Conservation (phyloP, 2,888 invertebrate species). For the Acanthosoma haemorrhoidale region DNA sequence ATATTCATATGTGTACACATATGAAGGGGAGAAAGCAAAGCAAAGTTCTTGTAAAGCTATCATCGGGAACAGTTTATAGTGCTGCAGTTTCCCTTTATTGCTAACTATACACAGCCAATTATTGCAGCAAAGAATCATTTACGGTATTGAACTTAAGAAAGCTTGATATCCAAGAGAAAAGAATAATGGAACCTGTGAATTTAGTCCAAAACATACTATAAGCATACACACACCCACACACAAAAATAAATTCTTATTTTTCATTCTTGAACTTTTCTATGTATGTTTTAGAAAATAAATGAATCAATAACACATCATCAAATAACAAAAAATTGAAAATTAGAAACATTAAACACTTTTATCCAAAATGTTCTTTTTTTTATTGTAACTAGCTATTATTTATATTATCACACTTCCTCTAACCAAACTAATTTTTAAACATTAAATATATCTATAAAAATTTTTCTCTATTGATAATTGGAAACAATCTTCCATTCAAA, state of each 20-base stretch:
- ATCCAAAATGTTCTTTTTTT: not conserved
- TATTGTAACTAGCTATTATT: slow-evolving; percentile 2
- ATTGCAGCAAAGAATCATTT: slow-evolving; percentile 1
- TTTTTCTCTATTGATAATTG: slow-evolving; percentile 24
- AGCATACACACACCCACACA: not conserved
- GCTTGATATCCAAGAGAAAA: not conserved
- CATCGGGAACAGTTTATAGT: too few relatives aligned
- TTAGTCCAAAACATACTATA: not conserved
- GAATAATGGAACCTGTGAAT: not conserved
- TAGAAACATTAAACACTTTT: not conserved
- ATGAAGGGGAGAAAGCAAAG: too few relatives aligned
- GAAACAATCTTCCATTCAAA: slow-evolving; percentile 17
- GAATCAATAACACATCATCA: not conserved
- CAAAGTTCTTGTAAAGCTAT: too few relatives aligned
- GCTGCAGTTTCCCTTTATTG: not conserved
- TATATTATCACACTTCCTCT: slow-evolving; percentile 29
- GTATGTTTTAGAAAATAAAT: not conserved
- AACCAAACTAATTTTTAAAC: slow-evolving; percentile 27
- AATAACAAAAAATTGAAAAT: not conserved
- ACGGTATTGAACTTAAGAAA: not conserved
- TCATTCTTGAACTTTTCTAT: not conserved
- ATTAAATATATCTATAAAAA: slow-evolving; percentile 28
- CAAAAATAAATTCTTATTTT: not conserved
- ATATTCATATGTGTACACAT: too few relatives aligned
- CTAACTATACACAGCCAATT: slow-evolving; percentile 8